These are phyloP conservation scores for Macquaria ambigua DNA, from an alignment of 2,113 vertebrate species.

Conservation along the genomic window DNA sequence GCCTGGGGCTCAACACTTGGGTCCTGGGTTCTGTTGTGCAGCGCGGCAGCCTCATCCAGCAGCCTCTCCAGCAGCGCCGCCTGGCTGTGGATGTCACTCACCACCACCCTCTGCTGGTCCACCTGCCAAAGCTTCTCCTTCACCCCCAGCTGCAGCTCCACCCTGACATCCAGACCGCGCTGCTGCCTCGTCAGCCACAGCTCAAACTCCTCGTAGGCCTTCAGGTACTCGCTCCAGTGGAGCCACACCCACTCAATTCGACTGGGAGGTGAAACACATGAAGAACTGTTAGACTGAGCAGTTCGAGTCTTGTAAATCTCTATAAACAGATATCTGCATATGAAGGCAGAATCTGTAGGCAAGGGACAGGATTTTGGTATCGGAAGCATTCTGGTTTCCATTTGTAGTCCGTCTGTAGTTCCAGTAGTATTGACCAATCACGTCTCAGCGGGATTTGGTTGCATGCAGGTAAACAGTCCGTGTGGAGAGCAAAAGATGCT, in stretches of 20 bases:
- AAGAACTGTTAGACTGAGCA: not conserved
- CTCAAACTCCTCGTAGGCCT: constrained; percentile 90
- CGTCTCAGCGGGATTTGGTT: no score
- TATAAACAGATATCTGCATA: no score
- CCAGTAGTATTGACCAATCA: no score
- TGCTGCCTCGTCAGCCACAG: constrained; percentile 89
- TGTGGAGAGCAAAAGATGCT: no score
- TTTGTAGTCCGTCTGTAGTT: no score
- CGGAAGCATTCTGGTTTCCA: no score
- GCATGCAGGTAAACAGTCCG: no score
- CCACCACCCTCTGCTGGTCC: constrained; percentile 87
- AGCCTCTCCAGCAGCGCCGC: constrained; percentile 88
- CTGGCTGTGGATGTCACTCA: constrained; percentile 87
- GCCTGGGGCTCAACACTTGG: constrained; percentile 88
- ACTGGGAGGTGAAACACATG: constrained; percentile 77
- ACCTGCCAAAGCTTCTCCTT: constrained; percentile 96
- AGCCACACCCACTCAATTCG: constrained; percentile 99
- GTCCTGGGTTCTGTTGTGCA: constrained; percentile 91
- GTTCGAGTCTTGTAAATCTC: not conserved
- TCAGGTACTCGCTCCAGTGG: constrained; percentile 96
- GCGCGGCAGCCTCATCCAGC: constrained; percentile 89
- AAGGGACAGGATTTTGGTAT: no score
- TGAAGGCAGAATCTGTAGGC: no score
- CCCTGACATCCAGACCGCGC: constrained; percentile 83
- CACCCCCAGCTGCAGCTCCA: constrained; percentile 90